Conservation (phyloP, 2,888 invertebrate species). For the Napeogenes inachia region DNA sequence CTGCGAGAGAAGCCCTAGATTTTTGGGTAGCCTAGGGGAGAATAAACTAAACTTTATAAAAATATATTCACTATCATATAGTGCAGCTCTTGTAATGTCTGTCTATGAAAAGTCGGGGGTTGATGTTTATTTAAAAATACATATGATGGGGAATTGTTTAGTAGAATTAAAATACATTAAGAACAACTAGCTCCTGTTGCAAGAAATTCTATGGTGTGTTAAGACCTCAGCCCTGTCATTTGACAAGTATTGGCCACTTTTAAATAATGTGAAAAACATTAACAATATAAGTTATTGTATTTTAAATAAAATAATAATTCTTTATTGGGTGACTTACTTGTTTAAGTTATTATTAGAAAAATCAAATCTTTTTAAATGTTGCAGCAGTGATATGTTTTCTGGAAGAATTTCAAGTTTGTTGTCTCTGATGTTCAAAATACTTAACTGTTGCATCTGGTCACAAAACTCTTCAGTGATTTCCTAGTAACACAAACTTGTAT, state of each 20-base stretch:
- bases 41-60: not conserved
- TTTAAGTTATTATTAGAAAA: conserved; percentile 87
- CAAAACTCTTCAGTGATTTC: conserved; percentile 84
- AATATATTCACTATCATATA: too few relatives aligned
- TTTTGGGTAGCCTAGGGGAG: conserved; percentile 57
- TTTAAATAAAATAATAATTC: not conserved
- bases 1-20: conserved; percentile 80
- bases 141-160: too few relatives aligned
- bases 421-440: conserved; percentile 86
- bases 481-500: conserved; percentile 52
- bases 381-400: conserved; percentile 85
- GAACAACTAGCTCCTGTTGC: too few relatives aligned
- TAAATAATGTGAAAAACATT: too few relatives aligned
- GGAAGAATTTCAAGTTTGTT: conserved; percentile 88
- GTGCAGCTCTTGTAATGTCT: too few relatives aligned
- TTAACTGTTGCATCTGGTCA: conserved; percentile 83
- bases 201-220: too few relatives aligned
- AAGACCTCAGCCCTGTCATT: too few relatives aligned
- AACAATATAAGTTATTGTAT: too few relatives aligned
- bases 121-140: too few relatives aligned
- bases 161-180: too few relatives aligned
- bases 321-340: conserved; percentile 48
- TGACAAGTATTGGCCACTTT: too few relatives aligned
- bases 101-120: too few relatives aligned
- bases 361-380: conserved; percentile 88